Conservation (phyloP, 2,888 invertebrate genomes). For the Osedax frankpressi region DNA sequence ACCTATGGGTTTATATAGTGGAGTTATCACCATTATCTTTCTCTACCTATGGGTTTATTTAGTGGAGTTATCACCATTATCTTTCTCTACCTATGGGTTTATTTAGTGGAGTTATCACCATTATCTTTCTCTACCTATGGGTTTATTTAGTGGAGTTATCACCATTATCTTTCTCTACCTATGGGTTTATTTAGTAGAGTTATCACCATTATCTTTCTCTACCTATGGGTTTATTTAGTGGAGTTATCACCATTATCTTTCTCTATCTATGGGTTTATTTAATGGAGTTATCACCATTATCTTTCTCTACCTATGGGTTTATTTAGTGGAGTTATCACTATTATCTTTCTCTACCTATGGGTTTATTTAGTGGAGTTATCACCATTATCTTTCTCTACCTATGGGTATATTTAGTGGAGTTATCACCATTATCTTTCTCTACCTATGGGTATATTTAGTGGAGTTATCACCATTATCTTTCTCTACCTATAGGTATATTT, state of each 20-base stretch:
- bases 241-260: not conserved
- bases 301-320: conserved; percentile 45
- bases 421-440: not conserved
- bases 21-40: conserved; percentile 48
- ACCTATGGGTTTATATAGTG: not conserved
- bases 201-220: conserved; percentile 48
- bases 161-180: not conserved
- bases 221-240: conserved; percentile 48
- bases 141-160: conserved; percentile 47
- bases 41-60: conserved; percentile 48
- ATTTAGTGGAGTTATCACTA: conserved; percentile 42
- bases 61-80: conserved; percentile 22
- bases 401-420: conserved; percentile 48
- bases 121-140: conserved; percentile 42
- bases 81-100: not conserved
- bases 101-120: conserved; percentile 44
- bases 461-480: too few species aligned
- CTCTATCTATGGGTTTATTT: not conserved
- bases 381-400: too few species aligned
- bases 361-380: not conserved
- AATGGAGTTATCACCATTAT: conserved; percentile 46
- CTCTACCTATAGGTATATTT: too few species aligned
- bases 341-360: not conserved
- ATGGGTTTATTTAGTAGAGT: not conserved
- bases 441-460: not conserved